A percentile compares a stretch with the other conserved stretches of the same genome.
phyloP scores from a whole-genome alignment of 2,797 vertebrate genomes.

The Rhyacichthys aspro region DNA sequence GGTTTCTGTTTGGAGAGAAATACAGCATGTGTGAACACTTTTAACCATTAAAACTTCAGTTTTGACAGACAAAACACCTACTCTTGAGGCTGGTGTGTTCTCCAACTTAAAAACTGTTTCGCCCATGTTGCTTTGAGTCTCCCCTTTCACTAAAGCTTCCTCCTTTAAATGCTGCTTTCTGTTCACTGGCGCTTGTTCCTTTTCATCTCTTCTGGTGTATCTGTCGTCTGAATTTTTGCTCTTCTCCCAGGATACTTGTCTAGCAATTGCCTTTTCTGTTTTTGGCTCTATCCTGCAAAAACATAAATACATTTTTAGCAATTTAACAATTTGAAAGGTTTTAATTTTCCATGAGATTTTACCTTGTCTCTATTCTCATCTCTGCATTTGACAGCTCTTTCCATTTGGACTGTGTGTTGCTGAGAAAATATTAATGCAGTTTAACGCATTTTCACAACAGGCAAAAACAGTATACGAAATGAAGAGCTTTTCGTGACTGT shows the following conservation, averaged over 20 bases:
- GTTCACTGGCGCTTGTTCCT: constrained; percentile 24
- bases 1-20: constrained; percentile 63
- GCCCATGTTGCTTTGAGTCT: neutral
- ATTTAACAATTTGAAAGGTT: too few species aligned
- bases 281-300: constrained; percentile 49
- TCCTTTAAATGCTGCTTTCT: neutral
- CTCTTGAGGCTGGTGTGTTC: constrained; percentile 43
- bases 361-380: constrained; percentile 2
- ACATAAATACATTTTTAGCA: constrained; percentile 5
- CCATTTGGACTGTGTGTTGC: constrained; percentile 6
- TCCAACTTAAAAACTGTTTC: constrained; percentile 15
- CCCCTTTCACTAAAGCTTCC: constrained; percentile 21
- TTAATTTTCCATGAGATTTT: neutral
- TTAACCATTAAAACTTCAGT: too few species aligned
- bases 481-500: too few species aligned
- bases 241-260: constrained; percentile 29
- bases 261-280: constrained; percentile 31
- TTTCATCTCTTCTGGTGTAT: constrained; percentile 13
- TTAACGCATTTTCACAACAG: neutral
- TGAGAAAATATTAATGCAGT: constrained; percentile 27
- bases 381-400: constrained; percentile 7
- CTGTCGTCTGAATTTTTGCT: constrained; percentile 23
- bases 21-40: constrained; percentile 8
- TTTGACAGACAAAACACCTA: constrained; percentile 40
- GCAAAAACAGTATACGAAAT: neutral